phyloP scores from a whole-genome alignment of 2,888 invertebrate species.

The Phyllotreta cruciferae region DNA sequence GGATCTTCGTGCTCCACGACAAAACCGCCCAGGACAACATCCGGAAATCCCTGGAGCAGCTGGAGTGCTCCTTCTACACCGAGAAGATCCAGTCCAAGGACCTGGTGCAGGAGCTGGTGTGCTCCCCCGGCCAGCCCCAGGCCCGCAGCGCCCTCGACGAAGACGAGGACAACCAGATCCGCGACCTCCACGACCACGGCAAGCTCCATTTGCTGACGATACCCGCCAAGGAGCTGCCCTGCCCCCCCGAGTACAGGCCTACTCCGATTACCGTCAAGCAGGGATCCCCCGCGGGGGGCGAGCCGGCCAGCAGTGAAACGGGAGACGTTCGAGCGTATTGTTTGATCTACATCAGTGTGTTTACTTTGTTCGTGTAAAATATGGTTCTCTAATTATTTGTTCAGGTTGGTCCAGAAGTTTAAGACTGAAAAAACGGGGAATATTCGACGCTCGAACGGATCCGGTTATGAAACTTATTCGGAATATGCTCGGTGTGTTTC shows the following conservation, averaged over 20 bases:
- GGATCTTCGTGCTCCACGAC: constrained; percentile 78
- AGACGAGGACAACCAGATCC: constrained; percentile 1
- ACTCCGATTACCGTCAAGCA: constrained; percentile 51
- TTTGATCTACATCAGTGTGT: constrained; percentile 11
- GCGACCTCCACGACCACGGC: background rate
- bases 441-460: no score
- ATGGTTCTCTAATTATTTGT: background rate
- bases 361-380: constrained; percentile 22
- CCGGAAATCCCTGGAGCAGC: constrained; percentile 71
- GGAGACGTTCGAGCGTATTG: constrained; percentile 6
- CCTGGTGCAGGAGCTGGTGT: constrained; percentile 29
- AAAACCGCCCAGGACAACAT: constrained; percentile 77
- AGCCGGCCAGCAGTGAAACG: constrained; percentile 3
- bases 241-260: constrained; percentile 55
- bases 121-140: constrained; percentile 27
- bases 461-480: no score
- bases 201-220: constrained; percentile 39
- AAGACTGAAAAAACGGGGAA: constrained; percentile 20
- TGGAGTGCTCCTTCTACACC: constrained; percentile 72
- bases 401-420: constrained; percentile 24
- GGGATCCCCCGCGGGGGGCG: constrained; percentile 37
- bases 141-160: constrained; percentile 24
- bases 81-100: constrained; percentile 32
- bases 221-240: constrained; percentile 54
- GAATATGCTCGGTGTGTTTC: no score